phyloP scores from a whole-genome alignment of 1,140 invertebrate species.

The Drosophila pandora region DNA sequence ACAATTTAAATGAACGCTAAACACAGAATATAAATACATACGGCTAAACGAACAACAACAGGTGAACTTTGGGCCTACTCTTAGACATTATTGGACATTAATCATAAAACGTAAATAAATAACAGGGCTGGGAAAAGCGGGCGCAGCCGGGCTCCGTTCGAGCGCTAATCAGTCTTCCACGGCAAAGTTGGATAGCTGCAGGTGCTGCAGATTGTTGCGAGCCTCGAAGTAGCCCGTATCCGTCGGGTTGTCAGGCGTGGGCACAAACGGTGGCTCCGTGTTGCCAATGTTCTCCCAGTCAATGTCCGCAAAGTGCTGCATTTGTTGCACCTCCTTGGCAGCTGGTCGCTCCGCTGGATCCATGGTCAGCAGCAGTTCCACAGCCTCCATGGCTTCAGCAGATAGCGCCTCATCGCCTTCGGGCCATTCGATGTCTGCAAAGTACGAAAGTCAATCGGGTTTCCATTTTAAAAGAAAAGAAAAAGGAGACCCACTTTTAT shows the following conservation, averaged over 20 bases:
- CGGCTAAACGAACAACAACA: conserved; percentile 63
- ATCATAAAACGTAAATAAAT: conserved; percentile 46
- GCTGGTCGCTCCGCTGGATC: conserved; percentile 89
- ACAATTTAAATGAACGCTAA: conserved; percentile 29
- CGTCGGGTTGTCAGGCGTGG: conserved; percentile 93
- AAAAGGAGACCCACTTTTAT: conserved; percentile 86
- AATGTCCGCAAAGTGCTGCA: conserved; percentile 90
- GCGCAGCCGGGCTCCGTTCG: conserved; percentile 31
- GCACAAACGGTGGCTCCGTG: conserved; percentile 92
- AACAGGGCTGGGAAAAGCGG: conserved; percentile 40
- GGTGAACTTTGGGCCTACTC: conserved; percentile 31
- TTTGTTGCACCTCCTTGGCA: conserved; percentile 87
- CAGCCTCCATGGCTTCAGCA: conserved; percentile 87
- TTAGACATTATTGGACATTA: conserved; percentile 32
- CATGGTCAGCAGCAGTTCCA: conserved; percentile 91
- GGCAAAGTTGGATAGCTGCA: conserved; percentile 92
- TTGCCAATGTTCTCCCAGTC: conserved; percentile 92
- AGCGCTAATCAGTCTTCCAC: conserved; percentile 64
- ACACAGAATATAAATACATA: conserved; percentile 41
- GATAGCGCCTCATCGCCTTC: conserved; percentile 93
- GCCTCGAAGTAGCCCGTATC: conserved; percentile 98
- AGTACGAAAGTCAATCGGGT: background rate
- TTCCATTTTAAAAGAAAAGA: background rate
- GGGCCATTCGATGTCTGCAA: conserved; percentile 93
- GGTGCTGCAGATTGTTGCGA: conserved; percentile 92